Evolutionary conservation across 2,888 invertebrate species (phyloP), one percentile per base, ranked within the genome.

Genomic region (Aleiodes testaceus): DNA sequence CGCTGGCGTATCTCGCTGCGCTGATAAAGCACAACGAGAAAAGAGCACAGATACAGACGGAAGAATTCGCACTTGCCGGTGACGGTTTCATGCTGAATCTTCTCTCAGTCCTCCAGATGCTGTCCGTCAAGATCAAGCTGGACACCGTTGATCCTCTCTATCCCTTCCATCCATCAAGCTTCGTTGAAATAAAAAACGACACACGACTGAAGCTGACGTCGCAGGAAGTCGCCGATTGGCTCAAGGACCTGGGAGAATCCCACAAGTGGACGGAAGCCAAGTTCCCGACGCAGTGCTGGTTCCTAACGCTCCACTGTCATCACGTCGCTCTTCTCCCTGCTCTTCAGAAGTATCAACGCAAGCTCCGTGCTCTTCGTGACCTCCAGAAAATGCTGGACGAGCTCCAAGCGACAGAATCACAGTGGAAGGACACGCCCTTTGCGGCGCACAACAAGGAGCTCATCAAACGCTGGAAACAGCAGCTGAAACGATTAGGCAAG

Each of bases 231-330:
- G 91, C 91, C 70, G 91, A 93, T 74, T 96, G 95, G 95, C 85
- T 93, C 9, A 90, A 92, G 69, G 88, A 90, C 64, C 88, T 94
- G 66, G 90, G 93, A 92, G 87, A 91, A 87, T 87, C 85, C 30
- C 91, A 92, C 85, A 88, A 89, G 61, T 94, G 94, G 92, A 91
- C 91, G 9, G 93, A 94, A 66, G 92, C 94, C 2, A 98, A 97
- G 83, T 99, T 99, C 88, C 95, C 96, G 75, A 98, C 98, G 0
- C 95, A 97, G 79, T 99, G 98, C 86, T 99, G 98, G 96, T 98
- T 97, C 89, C 90, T 99, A 59, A 97, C 98, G 0, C 90, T 98
- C 49, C 96, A 97, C 87, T 95, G 95, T 87, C 97, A 98, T 87
- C 98, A 98, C 85, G 91, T 98, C 71, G 94, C 97, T 7, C 91